Base-by-base conservation (phyloP, 2,113 vertebrate genomes). In the Rhombomys opimus region DNA sequence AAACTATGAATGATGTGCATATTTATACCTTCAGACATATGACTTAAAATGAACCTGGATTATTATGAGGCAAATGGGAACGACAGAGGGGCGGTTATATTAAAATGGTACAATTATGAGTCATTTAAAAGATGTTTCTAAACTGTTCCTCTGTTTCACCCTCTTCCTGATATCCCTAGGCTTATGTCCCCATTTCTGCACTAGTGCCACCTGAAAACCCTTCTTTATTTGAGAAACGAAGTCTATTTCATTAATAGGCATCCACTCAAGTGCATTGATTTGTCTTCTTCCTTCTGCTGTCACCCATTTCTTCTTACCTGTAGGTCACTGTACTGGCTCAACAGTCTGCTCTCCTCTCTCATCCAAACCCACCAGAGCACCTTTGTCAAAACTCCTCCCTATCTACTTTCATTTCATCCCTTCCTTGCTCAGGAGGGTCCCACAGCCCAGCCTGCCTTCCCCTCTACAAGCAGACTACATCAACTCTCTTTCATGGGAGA, bases 91-190 rank as follows among this genome's bases (percentile, higher is more conserved):
- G 15, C 3, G 82, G 14, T 11, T n/a, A 13, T 59, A 9, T 73
- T 88, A 59, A 85, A 96, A 65, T 22, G 46, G 27, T 3, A 77
- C 61, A 73, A 82, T 77, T 67, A 32, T 30, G 7, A 73, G 41
- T 70, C 73, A 67, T 70, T 30, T 85, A 63, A 61, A 14, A 91
- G 85, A 46, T 50, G 46, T 93, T 63, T 54, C 75, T 35, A 78
- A 38, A 59, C 35, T 1, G 35, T 59, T 38, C 57, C 46, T 30
- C 38, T n/a, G 54, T 0, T 82, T 25, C 54, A n/a, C 35, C 7
- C 32, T 87, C 20, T n/a, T 25, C 35, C 50, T n/a, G 59, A 18
- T 3, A 27, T 1, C n/a, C 59, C n/a, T 17, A 27, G 18, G 59
- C 61, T 59, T 7, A 35, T 25, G 20, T 57, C 59, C 65, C 68